Base-by-base conservation (phyloP, 1,140 invertebrate species). In the Galleria mellonella region DNA sequence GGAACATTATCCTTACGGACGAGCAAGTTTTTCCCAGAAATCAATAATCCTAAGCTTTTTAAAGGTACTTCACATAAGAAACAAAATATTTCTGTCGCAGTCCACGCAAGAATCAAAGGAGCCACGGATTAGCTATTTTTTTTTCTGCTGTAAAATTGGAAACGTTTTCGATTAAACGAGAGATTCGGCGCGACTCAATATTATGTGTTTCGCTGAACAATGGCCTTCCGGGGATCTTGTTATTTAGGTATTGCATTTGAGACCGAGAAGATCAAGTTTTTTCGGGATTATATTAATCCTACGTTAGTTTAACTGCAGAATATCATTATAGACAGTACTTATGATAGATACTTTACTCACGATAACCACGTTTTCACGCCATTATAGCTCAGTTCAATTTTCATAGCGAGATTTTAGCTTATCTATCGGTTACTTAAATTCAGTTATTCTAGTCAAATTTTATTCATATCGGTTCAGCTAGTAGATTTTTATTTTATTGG, bases 41-140 rank as follows among this genome's bases (percentile, higher is more conserved):
- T 76, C 73, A 72, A 74, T 83, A 83, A 83, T 79, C 79, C 72
- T 30, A 40, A 53, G 58, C 64, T 74, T 75, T 79, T 82, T 71
- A 74, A 63, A 57, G 60, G 70, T 67, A 67, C 65, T 31, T 8
- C 40, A 57, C 63, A 58, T 55, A 40, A 67, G 73, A 77, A 83
- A 77, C 79, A 74, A 79, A n/a, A 75, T 61, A 72, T 74, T 54
- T 59, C 61, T 60, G 47, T 62, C 60, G 57, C 55, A 54, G 55
- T 61, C 55, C 47, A 55, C 49, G 62, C 41, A 40, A 51, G 42
- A 72, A 65, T 82, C 77, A 83, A 83, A 83, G 75, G 52, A 10
- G 64, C 79, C 79, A 77, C 79, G 70, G 77, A 73, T 79, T 76
- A 74, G 62, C 56, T 44, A 60, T 58, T 47, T 61, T 59, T 71